Conservation (phyloP, 2,113 vertebrate species). For the Burhinus oedicnemus region DNA sequence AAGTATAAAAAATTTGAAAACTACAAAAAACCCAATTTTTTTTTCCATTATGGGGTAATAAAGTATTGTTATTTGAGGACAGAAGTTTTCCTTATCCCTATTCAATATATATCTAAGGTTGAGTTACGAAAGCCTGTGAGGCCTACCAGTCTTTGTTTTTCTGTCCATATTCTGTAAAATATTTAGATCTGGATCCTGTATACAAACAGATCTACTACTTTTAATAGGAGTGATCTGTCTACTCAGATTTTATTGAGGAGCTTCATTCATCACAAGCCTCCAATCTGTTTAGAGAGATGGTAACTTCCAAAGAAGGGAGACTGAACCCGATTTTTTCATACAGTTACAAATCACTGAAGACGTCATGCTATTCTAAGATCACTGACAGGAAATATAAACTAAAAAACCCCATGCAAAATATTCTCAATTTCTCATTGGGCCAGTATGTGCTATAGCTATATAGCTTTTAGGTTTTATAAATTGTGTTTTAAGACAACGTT, state of each 20-base stretch:
- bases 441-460: neutral
- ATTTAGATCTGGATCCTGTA: neutral
- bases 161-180: neutral
- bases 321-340: neutral
- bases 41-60: neutral
- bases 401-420: neutral
- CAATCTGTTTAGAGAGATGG: neutral
- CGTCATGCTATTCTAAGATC: neutral
- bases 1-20: neutral
- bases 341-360: neutral
- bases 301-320: neutral
- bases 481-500: neutral
- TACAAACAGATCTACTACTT: neutral
- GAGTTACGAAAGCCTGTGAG: neutral
- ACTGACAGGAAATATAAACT: neutral
- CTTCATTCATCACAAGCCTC: neutral
- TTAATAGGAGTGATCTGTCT: neutral
- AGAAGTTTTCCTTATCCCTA: neutral
- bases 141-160: neutral
- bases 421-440: neutral
- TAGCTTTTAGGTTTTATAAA: neutral
- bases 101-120: neutral
- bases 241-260: neutral
- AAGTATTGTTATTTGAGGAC: neutral
- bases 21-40: rapidly evolving